phyloP scores from a whole-genome alignment of 2,113 vertebrate genomes.

The Pipra filicauda region DNA sequence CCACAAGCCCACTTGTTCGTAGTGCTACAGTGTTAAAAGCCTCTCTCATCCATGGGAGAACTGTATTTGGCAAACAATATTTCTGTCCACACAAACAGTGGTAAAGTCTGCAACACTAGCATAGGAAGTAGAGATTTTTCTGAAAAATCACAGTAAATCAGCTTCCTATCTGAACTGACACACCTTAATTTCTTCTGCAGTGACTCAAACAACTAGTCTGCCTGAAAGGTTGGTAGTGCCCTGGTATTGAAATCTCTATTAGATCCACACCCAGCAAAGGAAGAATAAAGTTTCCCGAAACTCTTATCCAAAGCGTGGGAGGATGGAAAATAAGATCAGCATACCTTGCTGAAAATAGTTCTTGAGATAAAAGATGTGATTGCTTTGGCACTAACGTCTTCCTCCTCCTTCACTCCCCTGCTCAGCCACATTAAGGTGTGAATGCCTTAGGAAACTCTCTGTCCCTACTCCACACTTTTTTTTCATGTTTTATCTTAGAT shows the following conservation, averaged over 20 bases:
- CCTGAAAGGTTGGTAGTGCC: not conserved
- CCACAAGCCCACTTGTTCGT: not conserved
- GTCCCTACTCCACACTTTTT: not conserved
- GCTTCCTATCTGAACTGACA: not conserved
- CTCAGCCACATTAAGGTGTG: not conserved
- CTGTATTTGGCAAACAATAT: not conserved
- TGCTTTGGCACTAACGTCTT: conserved; percentile 1
- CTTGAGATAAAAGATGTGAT: conserved; percentile 17
- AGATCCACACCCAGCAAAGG: not conserved
- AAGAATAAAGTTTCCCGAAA: not conserved
- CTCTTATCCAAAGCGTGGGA: not conserved
- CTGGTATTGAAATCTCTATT: not conserved
- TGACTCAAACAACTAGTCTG: not conserved
- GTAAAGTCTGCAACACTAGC: not conserved
- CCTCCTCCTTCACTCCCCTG: not conserved
- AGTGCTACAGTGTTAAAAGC: not conserved
- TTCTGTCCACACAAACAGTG: not conserved
- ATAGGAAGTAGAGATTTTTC: not conserved
- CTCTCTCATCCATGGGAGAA: not conserved
- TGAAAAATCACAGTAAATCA: not conserved
- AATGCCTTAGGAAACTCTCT: conserved; percentile 25
- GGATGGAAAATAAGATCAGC: conserved; percentile 16
- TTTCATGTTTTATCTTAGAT: not conserved
- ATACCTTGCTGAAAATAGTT: conserved; percentile 33
- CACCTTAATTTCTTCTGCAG: not conserved